Evolutionary conservation across 1,140 invertebrate genomes (phyloP).

Genomic region (Drosophila nasuta): DNA sequence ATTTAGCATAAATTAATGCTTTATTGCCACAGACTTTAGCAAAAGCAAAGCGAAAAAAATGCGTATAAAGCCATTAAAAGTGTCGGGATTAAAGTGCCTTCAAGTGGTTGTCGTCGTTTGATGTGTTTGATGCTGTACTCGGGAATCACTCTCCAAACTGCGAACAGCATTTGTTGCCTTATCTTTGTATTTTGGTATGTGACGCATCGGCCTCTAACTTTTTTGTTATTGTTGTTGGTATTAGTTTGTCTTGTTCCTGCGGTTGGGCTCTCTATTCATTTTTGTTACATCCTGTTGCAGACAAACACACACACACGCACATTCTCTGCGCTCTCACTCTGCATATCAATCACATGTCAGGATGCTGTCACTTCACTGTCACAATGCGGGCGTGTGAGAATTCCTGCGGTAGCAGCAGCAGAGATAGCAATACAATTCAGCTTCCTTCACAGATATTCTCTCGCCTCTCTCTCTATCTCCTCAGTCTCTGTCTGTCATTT

Average conservation of each 20-base stretch:
- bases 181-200: background rate
- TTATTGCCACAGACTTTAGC: slow-evolving; percentile 20
- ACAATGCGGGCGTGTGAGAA: slow-evolving; percentile 68
- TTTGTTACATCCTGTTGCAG: slow-evolving; percentile 39
- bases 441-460: slow-evolving; percentile 12
- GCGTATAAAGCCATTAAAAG: background rate
- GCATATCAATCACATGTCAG: slow-evolving; percentile 78
- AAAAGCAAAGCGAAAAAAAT: slow-evolving; percentile 3
- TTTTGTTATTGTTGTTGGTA: background rate
- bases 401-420: slow-evolving; percentile 36
- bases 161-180: slow-evolving; percentile 3
- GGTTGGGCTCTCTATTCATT: slow-evolving; percentile 19
- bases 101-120: slow-evolving; percentile 30
- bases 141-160: background rate
- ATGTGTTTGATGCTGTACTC: slow-evolving; percentile 3
- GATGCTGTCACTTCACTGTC: slow-evolving; percentile 70
- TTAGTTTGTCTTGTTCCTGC: slow-evolving; percentile 39
- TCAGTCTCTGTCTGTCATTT: slow-evolving; percentile 36
- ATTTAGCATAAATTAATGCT: slow-evolving; percentile 60
- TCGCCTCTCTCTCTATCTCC: slow-evolving; percentile 8
- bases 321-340: slow-evolving; percentile 50
- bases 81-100: slow-evolving; percentile 9
- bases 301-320: slow-evolving; percentile 17
- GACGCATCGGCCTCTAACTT: slow-evolving; percentile 39
- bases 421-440: background rate